Conservation (phyloP, 2,797 vertebrate species). For the Synaphobranchus kaupii region DNA sequence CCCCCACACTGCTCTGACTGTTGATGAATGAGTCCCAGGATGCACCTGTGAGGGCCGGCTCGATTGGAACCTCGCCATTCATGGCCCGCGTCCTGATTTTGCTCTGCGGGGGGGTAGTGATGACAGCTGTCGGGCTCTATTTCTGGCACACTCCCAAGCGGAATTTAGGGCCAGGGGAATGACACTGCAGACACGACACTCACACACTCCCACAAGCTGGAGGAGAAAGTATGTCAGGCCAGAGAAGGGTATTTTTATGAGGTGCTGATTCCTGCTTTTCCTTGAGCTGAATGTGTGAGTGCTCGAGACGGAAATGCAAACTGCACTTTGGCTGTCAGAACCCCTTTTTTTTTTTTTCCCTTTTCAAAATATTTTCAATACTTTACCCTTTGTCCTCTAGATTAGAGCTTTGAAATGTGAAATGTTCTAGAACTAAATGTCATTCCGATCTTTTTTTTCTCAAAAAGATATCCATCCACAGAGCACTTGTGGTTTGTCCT, state of each 20-base stretch:
- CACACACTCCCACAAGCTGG: not conserved
- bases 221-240: not conserved
- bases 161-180: conserved; percentile 26
- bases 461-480: not conserved
- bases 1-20: conserved; percentile 12
- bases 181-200: too few relatives aligned
- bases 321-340: not conserved
- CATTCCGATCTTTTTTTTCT: not conserved
- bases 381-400: not conserved
- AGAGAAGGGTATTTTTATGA: not conserved
- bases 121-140: conserved; percentile 63
- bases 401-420: not conserved
- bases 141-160: conserved; percentile 53
- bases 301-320: not conserved
- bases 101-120: conserved; percentile 36
- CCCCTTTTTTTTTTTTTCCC: not conserved
- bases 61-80: conserved; percentile 30
- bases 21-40: conserved; percentile 40
- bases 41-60: not conserved
- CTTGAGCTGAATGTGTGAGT: not conserved
- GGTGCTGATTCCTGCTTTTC: not conserved
- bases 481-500: not conserved
- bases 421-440: not conserved
- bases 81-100: conserved; percentile 43
- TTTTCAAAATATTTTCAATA: not conserved